Base-by-base conservation (phyloP, 2,888 invertebrate species). In the Caprella mutica region DNA sequence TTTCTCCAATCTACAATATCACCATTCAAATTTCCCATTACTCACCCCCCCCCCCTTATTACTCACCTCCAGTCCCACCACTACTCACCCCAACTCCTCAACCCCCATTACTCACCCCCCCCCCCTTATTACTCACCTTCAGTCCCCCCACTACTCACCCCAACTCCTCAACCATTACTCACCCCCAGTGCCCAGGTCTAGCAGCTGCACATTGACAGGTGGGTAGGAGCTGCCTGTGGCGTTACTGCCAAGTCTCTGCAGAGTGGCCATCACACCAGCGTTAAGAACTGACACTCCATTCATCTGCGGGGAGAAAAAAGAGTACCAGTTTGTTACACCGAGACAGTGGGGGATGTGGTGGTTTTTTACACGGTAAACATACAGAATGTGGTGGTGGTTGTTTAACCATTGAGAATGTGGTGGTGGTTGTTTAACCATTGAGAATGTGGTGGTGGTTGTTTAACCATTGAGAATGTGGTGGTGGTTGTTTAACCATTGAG, bases 111-210 rank as follows among this genome's bases (percentile, higher is more conserved):
- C n/a, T 14, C 8, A 6, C 39, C 39, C 8, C 5, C n/a, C 39
- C 2, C 12, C 39, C 39, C 2, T 9, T 2, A 1, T 1, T 9
- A 14, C 3, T 38, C 38, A 3, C 17, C 38, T 3, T 1, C 39
- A 6, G 0, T 12, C 14, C n/a, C n/a, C 3, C n/a, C 2, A 17
- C 2, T n/a, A 6, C 39, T n/a, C n/a, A n/a, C n/a, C n/a, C n/a
- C n/a, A n/a, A n/a, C n/a, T n/a, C n/a, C n/a, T n/a, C n/a, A n/a
- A n/a, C n/a, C n/a, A n/a, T 9, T 14, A 61, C 56, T 58, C 27
- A 59, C 63, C 63, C 40, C 63, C 63, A 2, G 63, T 63, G 26
- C 63, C 63, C 17, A 59, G 48, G 43, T 63, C 63, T 5, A 63
- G 55, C 12, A 63, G 59, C 2, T 51, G 63, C n/a, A 63, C 57